Base-by-base conservation (phyloP, 2,113 vertebrate species). In the Pao palembangensis region DNA sequence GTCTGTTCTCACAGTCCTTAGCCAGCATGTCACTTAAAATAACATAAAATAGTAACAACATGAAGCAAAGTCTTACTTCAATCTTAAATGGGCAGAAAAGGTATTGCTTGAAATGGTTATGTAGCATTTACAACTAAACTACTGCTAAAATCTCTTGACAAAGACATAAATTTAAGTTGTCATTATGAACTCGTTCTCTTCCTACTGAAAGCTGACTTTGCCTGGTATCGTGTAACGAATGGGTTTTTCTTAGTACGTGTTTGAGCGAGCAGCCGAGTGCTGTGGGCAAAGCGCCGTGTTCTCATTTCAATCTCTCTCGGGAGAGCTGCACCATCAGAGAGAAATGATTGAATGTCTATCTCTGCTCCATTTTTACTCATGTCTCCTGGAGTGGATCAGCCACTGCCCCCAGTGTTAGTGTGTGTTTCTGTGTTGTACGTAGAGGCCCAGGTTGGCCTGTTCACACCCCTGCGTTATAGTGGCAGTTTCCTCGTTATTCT, bases 271-370 rank as follows among this genome's bases (percentile, higher is more conserved):
- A 79, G 82, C 74, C 76, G 83, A 79, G 75, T 76, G 84, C 82
- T 82, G 77, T 77, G 75, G 79, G 78, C 79, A 65, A 79, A 84
- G 76, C 67, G 66, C 81, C 52, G 79, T 83, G 84, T 70, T 86
- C 84, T 85, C 82, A 83, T 87, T 87, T 88, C 76, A 71, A 52
- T 11, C 61, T 85, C 87, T 81, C 87, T 67, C 47, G 82, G 80
- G 85, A 81, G 70, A 67, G 63, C 77, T 52, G 61, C 71, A 65
- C 81, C 78, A 84, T 85, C 81, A 69, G 71, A 81, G 71, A 77
- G 78, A 87, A 77, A 86, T 88, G 85, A 91, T 88, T 89, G 88
- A 90, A 87, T 87, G 69, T 76, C 62, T 76, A 84, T 77, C 78
- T 76, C 51, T 67, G 84, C 83, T 88, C 88, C 77, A 87, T 86